Base-by-base conservation (phyloP, 2,797 vertebrate species). In the Halcyon leucocephala region DNA sequence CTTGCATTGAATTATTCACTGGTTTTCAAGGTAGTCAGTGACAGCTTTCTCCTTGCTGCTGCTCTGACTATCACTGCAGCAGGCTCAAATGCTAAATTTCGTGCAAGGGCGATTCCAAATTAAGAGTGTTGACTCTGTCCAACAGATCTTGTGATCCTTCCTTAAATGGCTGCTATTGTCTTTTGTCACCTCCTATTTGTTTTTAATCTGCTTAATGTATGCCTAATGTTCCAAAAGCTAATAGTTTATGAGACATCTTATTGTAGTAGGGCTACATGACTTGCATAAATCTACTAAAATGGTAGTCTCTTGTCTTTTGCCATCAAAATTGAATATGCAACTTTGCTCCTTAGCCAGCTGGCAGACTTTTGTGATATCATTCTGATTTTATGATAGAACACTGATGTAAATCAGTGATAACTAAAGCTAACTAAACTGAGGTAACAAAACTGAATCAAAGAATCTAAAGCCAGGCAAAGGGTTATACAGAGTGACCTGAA, bases 201-300 rank as follows among this genome's bases (percentile, higher is more conserved):
- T 96, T 95, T 94, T 79, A 90, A 97, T 96, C 78, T 93, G 42
- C 78, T 82, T 96, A 96, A 97, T 96, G 92, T 89, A 89, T 90
- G 81, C 86, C 29, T 89, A 42, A 18, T 42, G 83, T 54, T 92
- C 83, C 58, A 70, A 93, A 94, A 94, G 88, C 81, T 84, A 93
- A 93, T 73, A 84, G 83, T 90, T 94, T 77, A 66, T 76, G 83
- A 94, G 92, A 92, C n/a, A 70, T 84, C 86, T 79, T 44, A 73
- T 14, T 86, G 78, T 82, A 93, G 83, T 64, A 64, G 20, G 33
- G 37, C 73, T 90, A 77, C 88, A 90, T 92, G 94, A 93, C 93
- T 97, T 90, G 94, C 94, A 96, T 90, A 96, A 94, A 96, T 96
- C 70, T 92, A 37, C 77, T 80, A 77, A 87, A 96, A 92, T 20